These are phyloP conservation scores for Linnaemya tessellans DNA, from an alignment of 2,888 invertebrate genomes.

Conservation along the genomic window DNA sequence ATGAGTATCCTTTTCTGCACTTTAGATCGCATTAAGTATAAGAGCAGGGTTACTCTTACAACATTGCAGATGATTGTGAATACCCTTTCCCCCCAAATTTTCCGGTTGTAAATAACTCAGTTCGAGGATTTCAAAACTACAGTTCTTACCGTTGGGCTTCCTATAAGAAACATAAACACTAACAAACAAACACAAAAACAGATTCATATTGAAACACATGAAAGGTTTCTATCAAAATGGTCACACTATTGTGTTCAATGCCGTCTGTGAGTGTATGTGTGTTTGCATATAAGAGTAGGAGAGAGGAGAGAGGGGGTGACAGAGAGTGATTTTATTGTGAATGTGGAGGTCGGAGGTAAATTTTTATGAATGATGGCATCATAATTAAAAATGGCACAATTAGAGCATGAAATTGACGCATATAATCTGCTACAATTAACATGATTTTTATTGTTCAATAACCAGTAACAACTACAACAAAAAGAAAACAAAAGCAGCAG, in stretches of 20 bases:
- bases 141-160: too few species aligned
- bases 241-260: constrained; percentile 12
- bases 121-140: too few species aligned
- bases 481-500: neutral
- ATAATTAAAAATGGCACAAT: constrained; percentile 73
- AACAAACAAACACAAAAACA: too few species aligned
- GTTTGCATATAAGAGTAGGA: neutral
- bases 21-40: too few species aligned
- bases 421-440: constrained; percentile 68
- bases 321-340: neutral
- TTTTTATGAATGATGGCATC: constrained; percentile 58
- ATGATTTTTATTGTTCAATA: constrained; percentile 65
- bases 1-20: too few species aligned
- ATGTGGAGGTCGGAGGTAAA: constrained; percentile 27
- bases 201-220: too few species aligned
- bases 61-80: too few species aligned
- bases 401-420: constrained; percentile 73
- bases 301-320: too few species aligned
- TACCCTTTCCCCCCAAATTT: too few species aligned
- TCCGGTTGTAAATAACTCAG: too few species aligned
- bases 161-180: too few species aligned
- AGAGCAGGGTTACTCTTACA: too few species aligned
- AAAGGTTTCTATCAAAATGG: neutral
- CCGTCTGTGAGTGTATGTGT: neutral
- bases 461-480: constrained; percentile 41